These are phyloP conservation scores for Cantharis flavilabris DNA, from an alignment of 2,888 invertebrate species.

Conservation along the genomic window DNA sequence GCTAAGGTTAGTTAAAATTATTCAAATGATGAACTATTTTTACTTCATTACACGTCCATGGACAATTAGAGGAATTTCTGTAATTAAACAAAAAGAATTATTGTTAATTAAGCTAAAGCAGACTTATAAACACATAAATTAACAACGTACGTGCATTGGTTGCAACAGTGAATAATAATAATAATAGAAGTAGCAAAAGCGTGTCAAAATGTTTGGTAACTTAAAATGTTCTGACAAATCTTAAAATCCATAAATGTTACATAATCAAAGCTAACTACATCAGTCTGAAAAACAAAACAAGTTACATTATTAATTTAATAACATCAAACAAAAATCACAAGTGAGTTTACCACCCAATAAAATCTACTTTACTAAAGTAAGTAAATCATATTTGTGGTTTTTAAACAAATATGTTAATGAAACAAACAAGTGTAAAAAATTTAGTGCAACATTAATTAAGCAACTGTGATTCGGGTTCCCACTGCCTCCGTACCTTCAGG, in stretches of 20 bases:
- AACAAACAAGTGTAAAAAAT: neutral
- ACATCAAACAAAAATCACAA: neutral
- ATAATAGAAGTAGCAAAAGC: neutral
- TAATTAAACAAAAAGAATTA: conserved; percentile 45
- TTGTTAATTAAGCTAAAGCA: neutral
- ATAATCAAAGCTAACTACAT: neutral
- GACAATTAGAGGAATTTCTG: conserved; percentile 51
- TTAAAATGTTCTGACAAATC: neutral
- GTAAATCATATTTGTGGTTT: neutral
- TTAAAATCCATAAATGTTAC: neutral
- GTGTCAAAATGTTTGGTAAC: neutral
- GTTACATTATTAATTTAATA: neutral
- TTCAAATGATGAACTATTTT: conserved; percentile 10
- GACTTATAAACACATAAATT: neutral
- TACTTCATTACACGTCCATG: conserved; percentile 46
- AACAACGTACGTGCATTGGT: neutral
- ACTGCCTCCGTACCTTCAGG: conserved; percentile 63
- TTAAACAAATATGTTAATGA: neutral
- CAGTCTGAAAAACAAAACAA: conserved; percentile 1
- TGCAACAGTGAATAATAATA: neutral
- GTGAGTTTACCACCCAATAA: neutral
- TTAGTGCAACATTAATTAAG: conserved; percentile 35
- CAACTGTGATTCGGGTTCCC: conserved; percentile 49
- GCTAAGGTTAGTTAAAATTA: conserved; percentile 9
- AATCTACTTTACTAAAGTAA: neutral